Evolutionary conservation across 2,113 vertebrate genomes (phyloP).

Genomic region (Channa maculata): DNA sequence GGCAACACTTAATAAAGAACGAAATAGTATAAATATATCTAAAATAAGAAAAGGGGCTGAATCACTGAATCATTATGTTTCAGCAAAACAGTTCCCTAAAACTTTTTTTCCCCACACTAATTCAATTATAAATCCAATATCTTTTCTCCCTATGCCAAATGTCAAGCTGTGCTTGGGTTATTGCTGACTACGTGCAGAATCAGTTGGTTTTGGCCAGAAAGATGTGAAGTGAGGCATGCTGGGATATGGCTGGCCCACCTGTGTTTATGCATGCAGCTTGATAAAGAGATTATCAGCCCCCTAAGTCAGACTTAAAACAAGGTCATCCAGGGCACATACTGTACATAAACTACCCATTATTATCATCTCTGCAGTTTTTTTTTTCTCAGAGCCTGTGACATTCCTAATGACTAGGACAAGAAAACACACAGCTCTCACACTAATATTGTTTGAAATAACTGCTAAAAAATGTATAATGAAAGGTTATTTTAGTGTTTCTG

Average conservation of each 20-base stretch:
- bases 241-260: conserved; percentile 55
- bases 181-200: conserved; percentile 73
- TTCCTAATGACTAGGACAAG: background rate
- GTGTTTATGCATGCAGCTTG: conserved; percentile 62
- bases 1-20: conserved; percentile 12
- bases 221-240: conserved; percentile 62
- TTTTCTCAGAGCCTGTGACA: background rate
- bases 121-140: conserved; percentile 83
- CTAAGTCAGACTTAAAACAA: conserved; percentile 53
- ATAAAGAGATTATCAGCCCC: conserved; percentile 64
- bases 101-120: conserved; percentile 64
- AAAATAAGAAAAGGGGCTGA: conserved; percentile 35
- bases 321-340: conserved; percentile 40
- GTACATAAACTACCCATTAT: conserved; percentile 11
- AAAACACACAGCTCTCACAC: background rate
- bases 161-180: conserved; percentile 77
- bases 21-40: background rate
- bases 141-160: conserved; percentile 74
- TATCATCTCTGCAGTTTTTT: conserved; percentile 3
- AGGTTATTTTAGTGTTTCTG: background rate
- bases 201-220: conserved; percentile 73
- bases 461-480: too few relatives aligned
- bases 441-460: too few relatives aligned
- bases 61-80: conserved; percentile 53
- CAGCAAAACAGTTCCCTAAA: conserved; percentile 58